These are phyloP conservation scores for Grammomys dolichurus DNA, from an alignment of 2,113 vertebrate genomes.

Conservation along the genomic window DNA sequence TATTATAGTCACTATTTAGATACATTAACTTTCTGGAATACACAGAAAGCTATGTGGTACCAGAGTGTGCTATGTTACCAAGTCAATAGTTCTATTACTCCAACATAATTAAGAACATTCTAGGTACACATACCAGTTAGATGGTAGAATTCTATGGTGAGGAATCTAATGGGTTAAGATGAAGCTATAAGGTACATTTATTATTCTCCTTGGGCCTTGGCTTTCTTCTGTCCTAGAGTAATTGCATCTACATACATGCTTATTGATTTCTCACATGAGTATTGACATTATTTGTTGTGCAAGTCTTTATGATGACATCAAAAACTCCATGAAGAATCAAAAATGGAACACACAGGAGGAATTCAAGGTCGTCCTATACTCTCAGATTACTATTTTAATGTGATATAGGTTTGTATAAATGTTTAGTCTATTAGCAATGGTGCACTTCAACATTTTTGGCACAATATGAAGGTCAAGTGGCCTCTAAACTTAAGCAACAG, in stretches of 20 bases:
- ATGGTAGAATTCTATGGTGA: neutral
- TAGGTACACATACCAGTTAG: neutral
- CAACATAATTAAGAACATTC: neutral
- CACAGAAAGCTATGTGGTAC: neutral
- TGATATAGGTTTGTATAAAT: slow-evolving; percentile 10
- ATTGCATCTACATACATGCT: neutral
- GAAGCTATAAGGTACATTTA: slow-evolving; percentile 11
- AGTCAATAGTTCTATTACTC: neutral
- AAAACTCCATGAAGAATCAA: slow-evolving; percentile 51
- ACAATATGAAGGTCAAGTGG: neutral
- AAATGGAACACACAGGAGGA: slow-evolving; percentile 8
- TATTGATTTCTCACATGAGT: neutral
- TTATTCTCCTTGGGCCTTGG: neutral
- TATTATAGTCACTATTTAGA: neutral
- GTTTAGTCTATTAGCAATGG: slow-evolving; percentile 37
- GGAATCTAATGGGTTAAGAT: neutral
- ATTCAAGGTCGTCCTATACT: slow-evolving; percentile 12
- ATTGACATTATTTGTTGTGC: slow-evolving; percentile 29
- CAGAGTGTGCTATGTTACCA: neutral
- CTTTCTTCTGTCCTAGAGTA: neutral
- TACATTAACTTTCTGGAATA: neutral
- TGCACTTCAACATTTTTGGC: neutral
- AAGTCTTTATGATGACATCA: neutral
- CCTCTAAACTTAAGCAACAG: neutral
- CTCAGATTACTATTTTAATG: slow-evolving; percentile 24